phyloP scores from a whole-genome alignment of 2,888 invertebrate species.

The Anoncus sp. region DNA sequence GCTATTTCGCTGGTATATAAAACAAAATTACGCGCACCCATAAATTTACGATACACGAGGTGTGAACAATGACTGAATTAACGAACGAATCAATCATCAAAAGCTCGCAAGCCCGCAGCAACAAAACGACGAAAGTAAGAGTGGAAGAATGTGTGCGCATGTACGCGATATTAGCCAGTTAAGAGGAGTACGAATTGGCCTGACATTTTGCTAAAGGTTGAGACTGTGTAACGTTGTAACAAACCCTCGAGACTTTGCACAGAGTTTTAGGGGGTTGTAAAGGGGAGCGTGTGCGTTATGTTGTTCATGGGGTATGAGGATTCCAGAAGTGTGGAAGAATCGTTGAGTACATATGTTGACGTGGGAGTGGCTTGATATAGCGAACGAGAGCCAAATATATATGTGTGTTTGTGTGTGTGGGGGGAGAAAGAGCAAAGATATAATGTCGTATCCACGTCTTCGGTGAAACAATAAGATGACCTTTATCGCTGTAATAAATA shows the following conservation, averaged over 20 bases:
- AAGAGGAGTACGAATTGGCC: slow-evolving; percentile 67
- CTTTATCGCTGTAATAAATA: slow-evolving; percentile 73
- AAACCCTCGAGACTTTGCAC: slow-evolving; percentile 70
- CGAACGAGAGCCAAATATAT: slow-evolving; percentile 18
- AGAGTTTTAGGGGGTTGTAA: slow-evolving; percentile 54
- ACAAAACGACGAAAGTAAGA: not conserved
- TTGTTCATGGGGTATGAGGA: slow-evolving; percentile 25
- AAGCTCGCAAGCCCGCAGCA: not conserved
- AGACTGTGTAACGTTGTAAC: slow-evolving; percentile 39
- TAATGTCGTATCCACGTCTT: slow-evolving; percentile 57
- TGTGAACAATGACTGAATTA: slow-evolving; percentile 46
- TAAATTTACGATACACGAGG: slow-evolving; percentile 15
- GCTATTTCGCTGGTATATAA: not conserved
- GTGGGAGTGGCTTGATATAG: not conserved
- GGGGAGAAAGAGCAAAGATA: slow-evolving; percentile 36
- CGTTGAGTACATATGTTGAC: slow-evolving; percentile 7
- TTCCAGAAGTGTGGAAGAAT: slow-evolving; percentile 30
- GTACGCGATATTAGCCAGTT: slow-evolving; percentile 35
- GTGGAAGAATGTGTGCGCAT: slow-evolving; percentile 17
- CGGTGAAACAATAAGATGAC: slow-evolving; percentile 78
- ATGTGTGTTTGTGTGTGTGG: too few species aligned
- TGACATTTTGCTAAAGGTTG: slow-evolving; percentile 76
- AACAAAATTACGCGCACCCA: slow-evolving; percentile 1
- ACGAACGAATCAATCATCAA: slow-evolving; percentile 71
- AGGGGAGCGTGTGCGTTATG: slow-evolving; percentile 72